phyloP scores from a whole-genome alignment of 2,888 invertebrate genomes.

The Callinectes sapidus region DNA sequence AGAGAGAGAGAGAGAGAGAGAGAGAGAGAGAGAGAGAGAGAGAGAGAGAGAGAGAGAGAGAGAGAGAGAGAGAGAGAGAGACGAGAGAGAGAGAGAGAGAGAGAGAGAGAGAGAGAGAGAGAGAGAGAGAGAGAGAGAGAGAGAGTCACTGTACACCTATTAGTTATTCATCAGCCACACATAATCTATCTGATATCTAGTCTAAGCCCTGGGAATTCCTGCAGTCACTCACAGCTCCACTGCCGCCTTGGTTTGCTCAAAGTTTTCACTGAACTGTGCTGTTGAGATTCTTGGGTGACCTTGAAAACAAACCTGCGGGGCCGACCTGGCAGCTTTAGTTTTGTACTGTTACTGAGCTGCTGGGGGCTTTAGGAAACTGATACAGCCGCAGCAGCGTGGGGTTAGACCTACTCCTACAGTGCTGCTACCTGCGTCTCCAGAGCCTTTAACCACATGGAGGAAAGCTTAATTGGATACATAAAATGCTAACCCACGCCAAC shows the following conservation, averaged over 20 bases:
- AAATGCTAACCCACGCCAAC: no score
- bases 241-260: neutral
- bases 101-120: conserved; percentile 2
- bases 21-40: conserved; percentile 7
- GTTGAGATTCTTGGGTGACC: neutral
- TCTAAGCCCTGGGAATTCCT: neutral
- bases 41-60: conserved; percentile 1
- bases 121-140: neutral
- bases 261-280: neutral
- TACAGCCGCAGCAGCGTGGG: neutral
- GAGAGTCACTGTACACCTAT: neutral
- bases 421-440: no score
- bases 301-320: conserved; percentile 27
- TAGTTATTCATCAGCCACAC: neutral
- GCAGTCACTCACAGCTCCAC: neutral
- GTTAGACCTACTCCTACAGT: neutral
- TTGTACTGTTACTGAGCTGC: neutral
- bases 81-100: conserved; percentile 9
- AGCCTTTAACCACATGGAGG: no score
- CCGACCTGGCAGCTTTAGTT: neutral
- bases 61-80: neutral
- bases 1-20: conserved; percentile 37
- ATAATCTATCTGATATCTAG: neutral
- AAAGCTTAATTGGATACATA: no score
- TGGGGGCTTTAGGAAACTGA: neutral